A percentile compares a stretch with the other conserved stretches of the same genome.
phyloP scores from a whole-genome alignment of 2,113 vertebrate genomes.

The Pardalotus punctatus region DNA sequence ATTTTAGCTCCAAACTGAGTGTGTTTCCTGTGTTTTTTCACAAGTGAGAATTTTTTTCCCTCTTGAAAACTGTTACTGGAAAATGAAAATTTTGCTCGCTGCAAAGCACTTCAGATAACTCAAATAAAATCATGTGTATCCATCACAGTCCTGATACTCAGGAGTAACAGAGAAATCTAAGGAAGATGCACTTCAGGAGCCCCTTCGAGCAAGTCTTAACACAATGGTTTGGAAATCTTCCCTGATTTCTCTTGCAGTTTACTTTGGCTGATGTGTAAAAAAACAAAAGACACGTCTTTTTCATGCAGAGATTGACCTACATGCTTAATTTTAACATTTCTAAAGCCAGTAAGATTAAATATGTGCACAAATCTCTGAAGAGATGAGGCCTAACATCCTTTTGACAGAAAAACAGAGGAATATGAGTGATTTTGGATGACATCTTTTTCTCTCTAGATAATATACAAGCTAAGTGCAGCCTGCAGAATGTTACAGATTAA shows the following conservation, averaged over 20 bases:
- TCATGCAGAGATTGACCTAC: background rate
- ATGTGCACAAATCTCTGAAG: background rate
- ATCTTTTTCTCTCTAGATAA: background rate
- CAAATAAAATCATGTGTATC: background rate
- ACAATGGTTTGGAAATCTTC: background rate
- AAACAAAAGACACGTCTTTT: background rate
- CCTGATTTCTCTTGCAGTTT: background rate
- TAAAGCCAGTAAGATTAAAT: background rate
- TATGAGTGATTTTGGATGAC: background rate
- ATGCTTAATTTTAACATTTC: background rate
- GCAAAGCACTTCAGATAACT: background rate
- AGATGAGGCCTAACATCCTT: background rate
- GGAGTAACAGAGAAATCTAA: background rate
- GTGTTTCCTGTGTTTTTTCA: background rate
- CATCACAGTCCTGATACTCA: background rate
- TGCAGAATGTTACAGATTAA: background rate
- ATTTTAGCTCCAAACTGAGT: background rate
- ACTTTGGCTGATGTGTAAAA: background rate
- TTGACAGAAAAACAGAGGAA: background rate
- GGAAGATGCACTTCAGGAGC: background rate
- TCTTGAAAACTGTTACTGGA: background rate
- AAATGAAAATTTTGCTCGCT: background rate
- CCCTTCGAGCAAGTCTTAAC: background rate
- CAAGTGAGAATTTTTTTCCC: background rate
- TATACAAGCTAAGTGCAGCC: background rate